phyloP scores from a whole-genome alignment of 2,113 vertebrate species.

The Uropsilus gracilis region DNA sequence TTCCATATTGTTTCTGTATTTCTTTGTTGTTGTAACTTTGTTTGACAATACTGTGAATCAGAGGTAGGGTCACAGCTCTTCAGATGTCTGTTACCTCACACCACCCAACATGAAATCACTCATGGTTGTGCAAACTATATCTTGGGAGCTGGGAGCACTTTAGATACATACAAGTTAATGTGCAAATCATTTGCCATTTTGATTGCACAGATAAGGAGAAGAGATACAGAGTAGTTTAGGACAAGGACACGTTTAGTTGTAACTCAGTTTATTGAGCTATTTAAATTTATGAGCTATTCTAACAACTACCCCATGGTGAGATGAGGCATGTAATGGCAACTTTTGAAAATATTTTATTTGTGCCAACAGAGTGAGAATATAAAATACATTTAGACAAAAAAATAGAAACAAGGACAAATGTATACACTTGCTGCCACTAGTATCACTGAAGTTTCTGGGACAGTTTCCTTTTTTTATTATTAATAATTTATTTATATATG shows the following conservation, averaged over 20 bases:
- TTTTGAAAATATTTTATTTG: neutral
- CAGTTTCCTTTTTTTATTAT: too few species aligned
- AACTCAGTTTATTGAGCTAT: slow-evolving; percentile 44
- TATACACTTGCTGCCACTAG: too few species aligned
- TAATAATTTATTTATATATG: too few species aligned
- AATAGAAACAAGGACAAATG: too few species aligned
- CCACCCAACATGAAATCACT: too few species aligned
- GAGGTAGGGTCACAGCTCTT: neutral
- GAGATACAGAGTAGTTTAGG: slow-evolving; percentile 27
- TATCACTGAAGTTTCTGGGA: too few species aligned
- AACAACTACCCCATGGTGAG: neutral
- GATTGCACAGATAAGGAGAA: neutral
- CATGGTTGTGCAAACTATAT: neutral
- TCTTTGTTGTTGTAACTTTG: too few species aligned
- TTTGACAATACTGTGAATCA: neutral
- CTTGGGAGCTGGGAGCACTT: neutral
- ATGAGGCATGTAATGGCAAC: neutral
- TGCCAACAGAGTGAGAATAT: too few species aligned
- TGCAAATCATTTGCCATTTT: slow-evolving; percentile 13
- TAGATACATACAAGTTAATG: neutral
- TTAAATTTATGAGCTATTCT: slow-evolving; percentile 46
- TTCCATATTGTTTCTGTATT: too few species aligned
- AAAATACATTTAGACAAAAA: too few species aligned
- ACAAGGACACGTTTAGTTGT: neutral
- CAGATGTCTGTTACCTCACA: too few species aligned